Evolutionary conservation across 2,888 invertebrate species (phyloP), one percentile per base, ranked within the genome.

Genomic region (Pinctada fucata): DNA sequence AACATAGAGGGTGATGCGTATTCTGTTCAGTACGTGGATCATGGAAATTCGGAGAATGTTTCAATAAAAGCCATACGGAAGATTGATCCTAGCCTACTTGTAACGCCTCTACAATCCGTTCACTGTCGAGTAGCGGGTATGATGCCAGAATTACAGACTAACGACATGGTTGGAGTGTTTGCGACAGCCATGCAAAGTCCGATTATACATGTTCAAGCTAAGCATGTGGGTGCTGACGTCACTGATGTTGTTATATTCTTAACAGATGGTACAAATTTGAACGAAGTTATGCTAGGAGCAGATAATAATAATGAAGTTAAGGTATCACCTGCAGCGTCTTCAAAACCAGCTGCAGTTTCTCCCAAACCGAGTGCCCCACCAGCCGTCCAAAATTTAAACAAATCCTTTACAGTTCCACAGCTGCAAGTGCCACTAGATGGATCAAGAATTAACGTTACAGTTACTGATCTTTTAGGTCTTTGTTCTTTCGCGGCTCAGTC

Each of bases 41-140:
- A 96, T 88, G 93, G 93, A 0, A 88, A 92, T 48, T 95, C 95
- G 95, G 96, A 96, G 89, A 93, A 96, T 76, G 95, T 93, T 1
- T 86, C 93, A 2, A 93, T 95, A 49, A 85, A 86, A 2, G 93
- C 94, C 65, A 89, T 94, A 3, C 90, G 93, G 45, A 80, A 77
- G 68, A 66, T 84, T 63, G 77, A 82, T 52, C 16, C 76, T 2
- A 65, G 70, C 2, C 76, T 84, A 10, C 51, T 66, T 16, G 45
- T 50, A 3, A 66, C 79, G 0, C 84, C 85, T 13, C 67, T 76
- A 6, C 79, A 83, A 48, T 79, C 81, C n/a, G 68, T 85, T 51
- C 79, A 76, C 45, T 85, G 85, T 73, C 73, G 70, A 52, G 72
- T 85, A n/a, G 65, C 73, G 3, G 66, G 64, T 50, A 48, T 78